Conservation (phyloP, 2,113 vertebrate species). For the Sorex fumeus region DNA sequence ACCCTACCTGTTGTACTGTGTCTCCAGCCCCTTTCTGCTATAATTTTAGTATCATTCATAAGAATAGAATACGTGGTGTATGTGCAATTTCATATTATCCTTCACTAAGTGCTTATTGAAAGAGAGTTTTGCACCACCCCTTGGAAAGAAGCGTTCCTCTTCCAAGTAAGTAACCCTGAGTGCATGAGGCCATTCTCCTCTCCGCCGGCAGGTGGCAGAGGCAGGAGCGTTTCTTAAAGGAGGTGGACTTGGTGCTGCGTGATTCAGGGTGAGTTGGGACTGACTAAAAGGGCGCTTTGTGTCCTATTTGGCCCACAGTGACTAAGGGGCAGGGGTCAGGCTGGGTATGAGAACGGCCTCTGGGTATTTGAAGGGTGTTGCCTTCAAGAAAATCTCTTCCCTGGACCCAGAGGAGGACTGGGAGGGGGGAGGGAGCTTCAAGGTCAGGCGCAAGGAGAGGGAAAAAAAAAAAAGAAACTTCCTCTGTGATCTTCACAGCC, state of each 20-base stretch:
- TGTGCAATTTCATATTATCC: neutral
- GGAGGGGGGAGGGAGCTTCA: neutral
- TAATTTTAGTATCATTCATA: too few species aligned
- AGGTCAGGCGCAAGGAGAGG: neutral
- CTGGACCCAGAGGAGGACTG: neutral
- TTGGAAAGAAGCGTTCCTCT: neutral
- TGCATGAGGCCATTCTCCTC: neutral
- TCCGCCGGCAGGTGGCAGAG: conserved; percentile 75
- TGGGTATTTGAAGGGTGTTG: conserved; percentile 55
- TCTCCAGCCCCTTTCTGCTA: too few species aligned
- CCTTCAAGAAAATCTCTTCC: conserved; percentile 23
- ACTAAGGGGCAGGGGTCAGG: neutral
- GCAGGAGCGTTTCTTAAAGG: neutral
- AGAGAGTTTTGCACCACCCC: neutral
- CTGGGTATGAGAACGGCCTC: conserved; percentile 41
- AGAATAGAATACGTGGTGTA: neutral
- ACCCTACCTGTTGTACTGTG: neutral
- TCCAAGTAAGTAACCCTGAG: neutral
- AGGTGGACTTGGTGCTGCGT: neutral
- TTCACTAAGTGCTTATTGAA: neutral
- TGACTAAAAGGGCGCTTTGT: conserved; percentile 51
- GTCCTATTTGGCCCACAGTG: conserved; percentile 2
- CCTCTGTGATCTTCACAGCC: neutral
- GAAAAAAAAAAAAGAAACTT: neutral
- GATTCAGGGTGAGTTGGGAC: neutral